Percentiles rank a stretch among this genome's conserved stretches.
These are phyloP conservation scores for Picus viridis DNA, from an alignment of 2,797 vertebrate species.

Conservation along the genomic window DNA sequence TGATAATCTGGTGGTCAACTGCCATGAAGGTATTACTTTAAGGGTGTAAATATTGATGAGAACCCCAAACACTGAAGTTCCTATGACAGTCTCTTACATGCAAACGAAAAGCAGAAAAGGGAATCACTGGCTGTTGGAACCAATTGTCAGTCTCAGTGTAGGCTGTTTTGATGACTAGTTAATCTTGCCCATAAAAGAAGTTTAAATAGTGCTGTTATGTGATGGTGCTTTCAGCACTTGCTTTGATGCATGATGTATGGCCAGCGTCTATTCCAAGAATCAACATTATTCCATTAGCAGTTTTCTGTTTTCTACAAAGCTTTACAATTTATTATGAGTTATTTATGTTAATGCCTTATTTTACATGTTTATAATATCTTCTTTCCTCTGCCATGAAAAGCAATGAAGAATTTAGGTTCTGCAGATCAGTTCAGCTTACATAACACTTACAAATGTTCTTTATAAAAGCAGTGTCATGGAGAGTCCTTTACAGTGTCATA, in stretches of 20 bases:
- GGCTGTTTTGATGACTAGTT: conserved; percentile 21
- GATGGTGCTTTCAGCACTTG: conserved; percentile 40
- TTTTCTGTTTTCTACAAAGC: conserved; percentile 67
- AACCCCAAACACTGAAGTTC: neutral
- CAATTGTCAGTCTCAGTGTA: neutral
- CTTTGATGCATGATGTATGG: conserved; percentile 49
- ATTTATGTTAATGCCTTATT: conserved; percentile 75
- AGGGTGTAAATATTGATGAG: conserved; percentile 4
- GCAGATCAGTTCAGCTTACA: neutral
- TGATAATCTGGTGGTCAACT: neutral
- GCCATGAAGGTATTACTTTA: neutral
- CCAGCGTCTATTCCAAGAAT: conserved; percentile 39
- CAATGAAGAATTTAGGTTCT: conserved; percentile 48
- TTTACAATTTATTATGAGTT: conserved; percentile 69
- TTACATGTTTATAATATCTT: conserved; percentile 70
- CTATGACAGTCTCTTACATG: neutral
- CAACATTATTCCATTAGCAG: conserved; percentile 73
- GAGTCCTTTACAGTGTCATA: neutral
- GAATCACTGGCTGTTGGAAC: neutral
- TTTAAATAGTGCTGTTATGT: conserved; percentile 43
- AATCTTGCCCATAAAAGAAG: conserved; percentile 26
- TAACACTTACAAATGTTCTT: conserved; percentile 14
- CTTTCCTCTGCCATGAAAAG: conserved; percentile 27
- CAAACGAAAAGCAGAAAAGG: conserved; percentile 12
- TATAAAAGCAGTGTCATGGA: neutral